Evolutionary conservation across 2,888 invertebrate genomes (phyloP).

Genomic region (Sphaeridia pumilis): DNA sequence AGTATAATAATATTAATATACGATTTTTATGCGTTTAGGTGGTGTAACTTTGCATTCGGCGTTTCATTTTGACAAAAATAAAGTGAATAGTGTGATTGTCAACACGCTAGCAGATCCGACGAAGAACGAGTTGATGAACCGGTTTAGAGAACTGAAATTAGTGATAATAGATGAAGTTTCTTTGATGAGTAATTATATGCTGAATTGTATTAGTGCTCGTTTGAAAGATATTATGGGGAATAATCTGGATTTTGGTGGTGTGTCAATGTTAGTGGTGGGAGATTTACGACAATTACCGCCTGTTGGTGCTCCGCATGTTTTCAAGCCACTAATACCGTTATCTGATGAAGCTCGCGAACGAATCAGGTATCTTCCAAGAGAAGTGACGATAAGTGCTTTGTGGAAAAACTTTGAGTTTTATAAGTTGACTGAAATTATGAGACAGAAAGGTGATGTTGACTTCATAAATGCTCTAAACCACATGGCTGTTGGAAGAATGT

Average conservation of each 20-base stretch:
- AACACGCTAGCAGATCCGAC: not conserved
- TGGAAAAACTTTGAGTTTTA: slow-evolving; percentile 15
- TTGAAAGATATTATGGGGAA: slow-evolving; percentile 8
- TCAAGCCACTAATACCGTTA: too few relatives aligned
- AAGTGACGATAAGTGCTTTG: slow-evolving; percentile 1
- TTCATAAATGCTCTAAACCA: slow-evolving; percentile 21
- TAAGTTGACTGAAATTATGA: slow-evolving; percentile 20
- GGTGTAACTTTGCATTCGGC: slow-evolving; percentile 35
- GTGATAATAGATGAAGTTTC: slow-evolving; percentile 22
- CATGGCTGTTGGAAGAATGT: slow-evolving; percentile 18
- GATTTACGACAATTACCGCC: slow-evolving; percentile 23
- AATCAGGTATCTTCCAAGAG: not conserved
- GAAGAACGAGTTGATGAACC: not conserved
- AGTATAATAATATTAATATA: too few relatives aligned
- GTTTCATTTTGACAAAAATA: slow-evolving; percentile 20
- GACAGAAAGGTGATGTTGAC: slow-evolving; percentile 19
- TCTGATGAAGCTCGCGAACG: too few relatives aligned
- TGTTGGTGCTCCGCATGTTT: slow-evolving; percentile 15
- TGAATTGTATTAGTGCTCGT: slow-evolving; percentile 13
- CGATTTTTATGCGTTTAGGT: too few relatives aligned
- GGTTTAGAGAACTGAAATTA: slow-evolving; percentile 4
- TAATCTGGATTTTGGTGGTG: slow-evolving; percentile 1
- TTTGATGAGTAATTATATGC: slow-evolving; percentile 11
- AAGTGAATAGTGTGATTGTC: slow-evolving; percentile 4
- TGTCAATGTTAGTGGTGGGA: slow-evolving; percentile 17